These are phyloP conservation scores for Lordiphosa andalusiaca DNA, from an alignment of 2,888 invertebrate species.

Conservation along the genomic window DNA sequence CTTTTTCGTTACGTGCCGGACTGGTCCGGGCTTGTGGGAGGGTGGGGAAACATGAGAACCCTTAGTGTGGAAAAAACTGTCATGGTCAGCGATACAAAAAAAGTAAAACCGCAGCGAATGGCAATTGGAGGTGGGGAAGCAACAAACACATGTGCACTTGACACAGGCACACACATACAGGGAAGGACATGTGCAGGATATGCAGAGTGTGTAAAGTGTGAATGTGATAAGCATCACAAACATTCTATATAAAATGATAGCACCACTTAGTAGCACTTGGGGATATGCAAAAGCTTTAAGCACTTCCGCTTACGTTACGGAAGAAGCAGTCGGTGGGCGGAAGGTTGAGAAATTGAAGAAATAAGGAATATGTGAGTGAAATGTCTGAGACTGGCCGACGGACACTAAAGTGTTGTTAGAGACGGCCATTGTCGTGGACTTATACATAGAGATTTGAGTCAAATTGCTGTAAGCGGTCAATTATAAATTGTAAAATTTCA, in stretches of 20 bases:
- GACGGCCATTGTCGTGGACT: too few relatives aligned
- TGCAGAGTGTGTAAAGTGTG: constrained; percentile 23
- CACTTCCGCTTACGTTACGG: constrained; percentile 54
- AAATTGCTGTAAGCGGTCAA: too few relatives aligned
- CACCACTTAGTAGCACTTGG: constrained; percentile 72
- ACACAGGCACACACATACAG: constrained; percentile 26
- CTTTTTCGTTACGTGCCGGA: constrained; percentile 29
- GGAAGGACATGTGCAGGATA: constrained; percentile 19
- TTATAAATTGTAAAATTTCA: too few relatives aligned
- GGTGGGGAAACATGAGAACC: constrained; percentile 11
- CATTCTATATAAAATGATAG: constrained; percentile 59
- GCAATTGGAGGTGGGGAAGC: constrained; percentile 18
- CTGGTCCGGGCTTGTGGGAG: constrained; percentile 1
- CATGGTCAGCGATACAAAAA: constrained; percentile 61
- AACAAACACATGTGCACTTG: constrained; percentile 52
- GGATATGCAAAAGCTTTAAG: constrained; percentile 69
- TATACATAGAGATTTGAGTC: too few relatives aligned
- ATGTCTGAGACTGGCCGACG: too few relatives aligned
- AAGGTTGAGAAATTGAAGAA: not conserved
- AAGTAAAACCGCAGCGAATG: constrained; percentile 29
- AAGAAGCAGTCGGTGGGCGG: constrained; percentile 3
- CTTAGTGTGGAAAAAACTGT: constrained; percentile 46
- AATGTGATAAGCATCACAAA: constrained; percentile 62
- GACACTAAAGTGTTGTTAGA: too few relatives aligned
- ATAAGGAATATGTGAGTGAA: not conserved